A percentile compares a stretch with the other conserved stretches of the same genome.
Evolutionary conservation across 2,888 invertebrate genomes (phyloP).

Genomic region (Operophtera brumata): DNA sequence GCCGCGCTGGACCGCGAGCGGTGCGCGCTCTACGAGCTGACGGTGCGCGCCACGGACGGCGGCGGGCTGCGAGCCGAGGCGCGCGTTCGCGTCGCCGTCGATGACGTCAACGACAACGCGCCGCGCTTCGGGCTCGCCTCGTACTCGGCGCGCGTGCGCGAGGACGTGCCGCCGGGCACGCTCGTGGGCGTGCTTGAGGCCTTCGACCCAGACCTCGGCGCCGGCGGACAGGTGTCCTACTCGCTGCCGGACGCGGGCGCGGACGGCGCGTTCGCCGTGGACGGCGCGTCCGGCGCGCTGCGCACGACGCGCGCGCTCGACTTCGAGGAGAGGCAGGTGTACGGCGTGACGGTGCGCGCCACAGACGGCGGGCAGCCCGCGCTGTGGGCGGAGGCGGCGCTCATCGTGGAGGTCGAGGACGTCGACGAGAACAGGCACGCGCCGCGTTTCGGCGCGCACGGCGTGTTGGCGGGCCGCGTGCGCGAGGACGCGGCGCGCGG

Average conservation of each 20-base stretch:
- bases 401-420: constrained; percentile 93
- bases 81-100: constrained; percentile 88
- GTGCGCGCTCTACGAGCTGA: constrained; percentile 88
- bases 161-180: constrained; percentile 94
- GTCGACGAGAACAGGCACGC: constrained; percentile 95
- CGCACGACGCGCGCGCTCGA: constrained; percentile 89
- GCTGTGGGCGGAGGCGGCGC: constrained; percentile 87
- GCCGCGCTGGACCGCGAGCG: constrained; percentile 92
- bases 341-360: constrained; percentile 92
- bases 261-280: constrained; percentile 89
- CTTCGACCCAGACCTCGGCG: constrained; percentile 92
- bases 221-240: constrained; percentile 90
- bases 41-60: constrained; percentile 89
- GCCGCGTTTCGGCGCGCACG: constrained; percentile 89
- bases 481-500: constrained; percentile 90
- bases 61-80: constrained; percentile 90
- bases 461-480: constrained; percentile 86
- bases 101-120: constrained; percentile 95
- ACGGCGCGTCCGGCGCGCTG: constrained; percentile 91
- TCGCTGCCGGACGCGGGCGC: constrained; percentile 84
- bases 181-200: constrained; percentile 91
- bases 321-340: constrained; percentile 92
- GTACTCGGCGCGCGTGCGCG: constrained; percentile 91
- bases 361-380: constrained; percentile 92
- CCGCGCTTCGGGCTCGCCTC: constrained; percentile 89